These are phyloP conservation scores for Aurelia sp. DNA, from an alignment of 30 jellyfish, hydroid and myxozoan genomes.

Conservation along the genomic window DNA sequence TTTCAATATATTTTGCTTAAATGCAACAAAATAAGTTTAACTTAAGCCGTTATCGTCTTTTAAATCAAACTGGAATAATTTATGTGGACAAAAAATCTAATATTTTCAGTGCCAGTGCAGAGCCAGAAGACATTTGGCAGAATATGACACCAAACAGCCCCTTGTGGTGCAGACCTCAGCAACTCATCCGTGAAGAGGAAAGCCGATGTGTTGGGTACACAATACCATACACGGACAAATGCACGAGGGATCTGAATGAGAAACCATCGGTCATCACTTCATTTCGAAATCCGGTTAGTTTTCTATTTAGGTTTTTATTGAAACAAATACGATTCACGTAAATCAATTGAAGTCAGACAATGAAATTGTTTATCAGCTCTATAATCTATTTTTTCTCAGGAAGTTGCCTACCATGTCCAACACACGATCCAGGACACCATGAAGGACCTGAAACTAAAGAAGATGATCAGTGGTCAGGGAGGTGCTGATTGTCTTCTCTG, in stretches of 20 bases:
- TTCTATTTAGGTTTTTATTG: too few relatives aligned
- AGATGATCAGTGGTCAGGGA: slow-evolving; percentile 1
- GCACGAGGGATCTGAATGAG: neutral
- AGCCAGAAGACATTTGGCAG: neutral
- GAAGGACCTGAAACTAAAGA: slow-evolving; percentile 11
- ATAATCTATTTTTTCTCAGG: neutral
- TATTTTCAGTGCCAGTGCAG: neutral
- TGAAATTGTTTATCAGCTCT: too few relatives aligned
- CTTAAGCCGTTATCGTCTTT: too few relatives aligned
- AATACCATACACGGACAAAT: neutral
- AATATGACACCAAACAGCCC: neutral
- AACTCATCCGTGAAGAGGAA: neutral
- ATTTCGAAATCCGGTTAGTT: too few relatives aligned
- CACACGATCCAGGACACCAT: slow-evolving; percentile 8
- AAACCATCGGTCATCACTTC: too few relatives aligned
- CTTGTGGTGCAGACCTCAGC: neutral
- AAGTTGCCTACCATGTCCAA: neutral
- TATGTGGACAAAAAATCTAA: too few relatives aligned
- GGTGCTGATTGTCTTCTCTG: slow-evolving; percentile 17
- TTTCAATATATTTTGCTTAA: too few relatives aligned
- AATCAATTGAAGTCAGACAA: too few relatives aligned
- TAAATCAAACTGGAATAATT: too few relatives aligned
- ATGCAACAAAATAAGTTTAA: too few relatives aligned
- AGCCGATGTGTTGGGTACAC: neutral
- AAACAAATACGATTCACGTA: too few relatives aligned